Evolutionary conservation across 2,113 vertebrate genomes (phyloP), one percentile per base, ranked within the genome.

Genomic region (Progne subis): DNA sequence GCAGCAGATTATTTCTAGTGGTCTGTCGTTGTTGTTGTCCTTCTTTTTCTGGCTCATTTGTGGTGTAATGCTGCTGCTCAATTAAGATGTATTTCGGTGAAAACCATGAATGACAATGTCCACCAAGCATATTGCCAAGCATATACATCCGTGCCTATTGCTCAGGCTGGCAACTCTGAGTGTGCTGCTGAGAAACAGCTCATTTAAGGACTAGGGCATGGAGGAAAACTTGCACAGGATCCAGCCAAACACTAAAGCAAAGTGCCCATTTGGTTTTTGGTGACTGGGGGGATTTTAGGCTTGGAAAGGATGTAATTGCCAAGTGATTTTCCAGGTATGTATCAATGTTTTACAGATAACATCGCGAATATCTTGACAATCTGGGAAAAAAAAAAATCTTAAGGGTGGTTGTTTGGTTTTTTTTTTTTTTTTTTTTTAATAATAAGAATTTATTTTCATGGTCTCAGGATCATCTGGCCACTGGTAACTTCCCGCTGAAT

Each of bases 21-120:
- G 91, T 72, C 69, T 94, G 78, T 63, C 37, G 11, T 95, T 98
- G 94, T 92, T 90, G 95, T 91, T 88, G 81, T 46, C 79, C 78
- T 81, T 89, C 82, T 84, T 84, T 84, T 91, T 92, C 87, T 92
- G 88, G 79, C 91, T 96, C 93, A 72, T 95, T 96, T 97, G 91
- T 86, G 82, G 77, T 64, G 89, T 86, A 95, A 92, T 92, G 88
- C 86, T 81, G 81, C 88, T 90, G 34, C 68, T 75, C 95, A 92
- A 92, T 93, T 95, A 96, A 95, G 95, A 93, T 93, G 76, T 78
- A 94, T 95, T 95, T 94, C 1, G 1, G 76, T 52, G 55, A 67
- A 80, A 95, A 59, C 76, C 52, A 10, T 70, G 87, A 82, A 72
- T 18, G 91, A 90, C 95, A 93, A 68, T 5, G 93, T 93, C 64